Conservation (phyloP, 2,797 vertebrate species). For the Gallinago nigripennis region DNA sequence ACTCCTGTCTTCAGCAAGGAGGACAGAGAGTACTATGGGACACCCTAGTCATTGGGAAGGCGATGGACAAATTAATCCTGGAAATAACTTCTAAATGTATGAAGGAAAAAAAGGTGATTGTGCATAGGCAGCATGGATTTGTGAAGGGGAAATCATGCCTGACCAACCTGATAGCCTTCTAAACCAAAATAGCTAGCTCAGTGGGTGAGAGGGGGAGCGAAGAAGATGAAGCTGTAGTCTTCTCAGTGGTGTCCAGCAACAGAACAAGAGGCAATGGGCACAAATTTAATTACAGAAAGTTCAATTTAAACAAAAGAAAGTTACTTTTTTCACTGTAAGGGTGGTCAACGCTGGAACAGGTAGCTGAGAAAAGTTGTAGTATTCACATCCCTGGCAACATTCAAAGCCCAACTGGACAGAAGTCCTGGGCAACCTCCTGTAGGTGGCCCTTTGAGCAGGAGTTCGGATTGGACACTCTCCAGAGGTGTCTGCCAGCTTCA, state of each 20-base stretch:
- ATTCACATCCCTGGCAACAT: not conserved
- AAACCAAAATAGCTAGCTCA: not conserved
- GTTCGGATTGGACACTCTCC: not conserved
- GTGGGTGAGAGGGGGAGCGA: no score
- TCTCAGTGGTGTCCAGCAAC: not conserved
- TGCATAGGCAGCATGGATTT: not conserved
- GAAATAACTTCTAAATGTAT: not conserved
- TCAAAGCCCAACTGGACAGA: not conserved
- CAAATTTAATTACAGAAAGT: not conserved
- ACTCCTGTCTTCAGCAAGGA: not conserved
- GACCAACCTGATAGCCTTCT: not conserved
- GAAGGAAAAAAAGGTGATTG: not conserved
- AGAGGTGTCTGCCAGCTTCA: not conserved
- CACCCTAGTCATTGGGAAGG: not conserved
- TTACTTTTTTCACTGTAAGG: fast-evolving
- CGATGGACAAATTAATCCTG: not conserved
- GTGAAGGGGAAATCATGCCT: not conserved
- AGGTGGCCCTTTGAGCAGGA: not conserved
- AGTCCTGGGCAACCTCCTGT: not conserved
- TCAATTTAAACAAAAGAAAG: not conserved
- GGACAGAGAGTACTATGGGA: not conserved
- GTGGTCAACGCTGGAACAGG: not conserved
- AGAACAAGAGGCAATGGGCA: not conserved
- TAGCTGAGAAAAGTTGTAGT: not conserved
- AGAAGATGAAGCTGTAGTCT: not conserved